phyloP scores from a whole-genome alignment of 2,888 invertebrate genomes.

The Leptothorax acervorum region DNA sequence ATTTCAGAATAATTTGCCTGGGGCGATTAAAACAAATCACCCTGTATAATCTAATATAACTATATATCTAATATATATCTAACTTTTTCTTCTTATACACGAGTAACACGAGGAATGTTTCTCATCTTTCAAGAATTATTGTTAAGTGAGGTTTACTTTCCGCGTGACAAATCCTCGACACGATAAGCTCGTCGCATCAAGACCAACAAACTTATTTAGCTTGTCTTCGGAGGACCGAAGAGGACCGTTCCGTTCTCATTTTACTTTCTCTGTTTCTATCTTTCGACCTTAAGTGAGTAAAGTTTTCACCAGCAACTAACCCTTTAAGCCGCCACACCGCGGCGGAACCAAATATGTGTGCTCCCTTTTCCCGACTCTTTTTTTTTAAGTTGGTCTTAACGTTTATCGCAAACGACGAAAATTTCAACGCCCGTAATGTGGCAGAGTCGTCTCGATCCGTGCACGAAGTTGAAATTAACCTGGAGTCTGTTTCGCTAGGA shows the following conservation, averaged over 20 bases:
- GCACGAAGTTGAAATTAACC: conserved; percentile 36
- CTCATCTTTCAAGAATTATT: neutral
- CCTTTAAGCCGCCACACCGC: conserved; percentile 34
- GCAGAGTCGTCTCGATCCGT: neutral
- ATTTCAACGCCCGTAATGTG: conserved; percentile 23
- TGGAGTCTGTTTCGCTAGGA: conserved; percentile 3
- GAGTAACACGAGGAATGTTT: neutral
- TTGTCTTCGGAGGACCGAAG: conserved; percentile 10
- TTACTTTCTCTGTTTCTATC: conserved; percentile 20
- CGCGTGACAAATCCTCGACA: neutral
- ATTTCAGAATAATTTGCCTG: too few relatives aligned
- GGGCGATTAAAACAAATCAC: too few relatives aligned
- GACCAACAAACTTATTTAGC: conserved; percentile 11
- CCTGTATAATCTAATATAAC: too few relatives aligned
- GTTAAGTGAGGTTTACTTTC: neutral
- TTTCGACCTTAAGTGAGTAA: conserved; percentile 44
- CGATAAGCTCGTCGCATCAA: neutral
- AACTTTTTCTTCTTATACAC: neutral
- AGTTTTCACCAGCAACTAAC: conserved; percentile 34
- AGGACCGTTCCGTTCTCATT: neutral
- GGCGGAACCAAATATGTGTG: conserved; percentile 9
- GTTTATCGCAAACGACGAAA: conserved; percentile 17
- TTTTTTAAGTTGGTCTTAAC: neutral
- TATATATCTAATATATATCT: neutral
- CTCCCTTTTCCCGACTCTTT: neutral